phyloP scores from a whole-genome alignment of 35 echinoderm and acorn worm genomes.

The Lytechinus variegatus region DNA sequence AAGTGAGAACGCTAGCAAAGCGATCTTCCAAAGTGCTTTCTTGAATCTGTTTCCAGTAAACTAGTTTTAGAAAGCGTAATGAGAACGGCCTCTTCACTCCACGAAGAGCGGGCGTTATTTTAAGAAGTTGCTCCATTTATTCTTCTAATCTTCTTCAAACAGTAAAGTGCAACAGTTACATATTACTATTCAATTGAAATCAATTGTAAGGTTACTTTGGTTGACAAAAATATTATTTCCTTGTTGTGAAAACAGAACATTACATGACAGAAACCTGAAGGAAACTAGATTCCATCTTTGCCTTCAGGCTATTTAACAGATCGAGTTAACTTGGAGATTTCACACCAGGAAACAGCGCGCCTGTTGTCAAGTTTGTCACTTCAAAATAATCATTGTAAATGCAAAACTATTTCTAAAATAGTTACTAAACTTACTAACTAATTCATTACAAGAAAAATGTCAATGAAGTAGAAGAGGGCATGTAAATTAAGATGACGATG shows the following conservation, averaged over 20 bases:
- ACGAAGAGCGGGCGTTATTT: not conserved
- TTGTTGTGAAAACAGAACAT: not conserved
- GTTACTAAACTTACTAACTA: too few species aligned
- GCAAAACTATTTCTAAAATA: too few species aligned
- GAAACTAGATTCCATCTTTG: not conserved
- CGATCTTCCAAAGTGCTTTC: too few species aligned
- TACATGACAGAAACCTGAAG: not conserved
- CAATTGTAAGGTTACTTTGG: not conserved
- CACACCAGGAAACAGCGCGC: not conserved
- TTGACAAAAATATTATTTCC: not conserved
- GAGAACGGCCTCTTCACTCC: too few species aligned
- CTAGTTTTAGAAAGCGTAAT: too few species aligned
- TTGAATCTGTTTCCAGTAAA: too few species aligned
- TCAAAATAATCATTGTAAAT: too few species aligned
- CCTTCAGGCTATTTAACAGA: not conserved
- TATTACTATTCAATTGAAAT: not conserved
- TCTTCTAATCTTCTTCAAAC: not conserved
- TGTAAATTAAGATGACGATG: too few species aligned
- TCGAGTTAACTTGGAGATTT: not conserved
- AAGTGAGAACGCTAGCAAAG: too few species aligned
- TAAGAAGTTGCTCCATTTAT: not conserved
- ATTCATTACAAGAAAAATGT: too few species aligned
- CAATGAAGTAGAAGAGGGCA: too few species aligned
- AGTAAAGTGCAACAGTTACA: not conserved
- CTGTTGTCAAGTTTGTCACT: too few species aligned